A percentile compares a stretch with the other conserved stretches of the same genome.
phyloP scores from a whole-genome alignment of 2,888 invertebrate species.

The Steinernema hermaphroditum region DNA sequence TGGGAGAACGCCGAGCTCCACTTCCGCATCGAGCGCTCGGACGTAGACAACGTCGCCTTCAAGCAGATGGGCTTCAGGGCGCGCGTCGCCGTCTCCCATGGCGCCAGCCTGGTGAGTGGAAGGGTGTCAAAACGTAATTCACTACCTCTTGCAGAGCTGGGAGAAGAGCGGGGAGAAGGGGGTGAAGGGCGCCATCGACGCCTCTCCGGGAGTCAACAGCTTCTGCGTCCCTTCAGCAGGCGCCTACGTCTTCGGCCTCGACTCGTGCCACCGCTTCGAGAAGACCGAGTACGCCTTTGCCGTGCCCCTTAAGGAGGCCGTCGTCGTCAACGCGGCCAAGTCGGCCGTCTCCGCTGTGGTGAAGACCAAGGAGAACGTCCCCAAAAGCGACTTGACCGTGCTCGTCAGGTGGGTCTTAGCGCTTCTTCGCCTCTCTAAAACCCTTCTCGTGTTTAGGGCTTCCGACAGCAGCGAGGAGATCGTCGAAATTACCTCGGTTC shows the following conservation, averaged over 20 bases:
- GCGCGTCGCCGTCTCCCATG: slow-evolving; percentile 67
- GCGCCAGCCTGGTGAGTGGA: slow-evolving; percentile 49
- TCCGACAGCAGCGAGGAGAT: background rate
- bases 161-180: background rate
- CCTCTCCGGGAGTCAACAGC: background rate
- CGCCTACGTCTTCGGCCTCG: slow-evolving; percentile 30
- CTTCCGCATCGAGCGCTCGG: slow-evolving; percentile 68
- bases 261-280: slow-evolving; percentile 37
- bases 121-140: slow-evolving; percentile 3
- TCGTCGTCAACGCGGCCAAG: background rate
- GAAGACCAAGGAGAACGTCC: slow-evolving; percentile 5
- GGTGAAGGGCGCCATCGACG: background rate
- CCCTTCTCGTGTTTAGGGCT: slow-evolving; percentile 3
- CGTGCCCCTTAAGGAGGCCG: background rate
- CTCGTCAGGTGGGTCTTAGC: background rate
- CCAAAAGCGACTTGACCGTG: background rate
- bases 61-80: slow-evolving; percentile 69
- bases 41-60: slow-evolving; percentile 68
- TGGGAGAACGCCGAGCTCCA: slow-evolving; percentile 75
- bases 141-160: slow-evolving; percentile 37
- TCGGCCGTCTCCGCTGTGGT: background rate
- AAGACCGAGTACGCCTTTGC: background rate
- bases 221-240: slow-evolving; percentile 39
- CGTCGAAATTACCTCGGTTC: background rate
- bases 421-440: background rate